Conservation (phyloP, 2,113 vertebrate species). For the Brachypodius melanocephalos region DNA sequence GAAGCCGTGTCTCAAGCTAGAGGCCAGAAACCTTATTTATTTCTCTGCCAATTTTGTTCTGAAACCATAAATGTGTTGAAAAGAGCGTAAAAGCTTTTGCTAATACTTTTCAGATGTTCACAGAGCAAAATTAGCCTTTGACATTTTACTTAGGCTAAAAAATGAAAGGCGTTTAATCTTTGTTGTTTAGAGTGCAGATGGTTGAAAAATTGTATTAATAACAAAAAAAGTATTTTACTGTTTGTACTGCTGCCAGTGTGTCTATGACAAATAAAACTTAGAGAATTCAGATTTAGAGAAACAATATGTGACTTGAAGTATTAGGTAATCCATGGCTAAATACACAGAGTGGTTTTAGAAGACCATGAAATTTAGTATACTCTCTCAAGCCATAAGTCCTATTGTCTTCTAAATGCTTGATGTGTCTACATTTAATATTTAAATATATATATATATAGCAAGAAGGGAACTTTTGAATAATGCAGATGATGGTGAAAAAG, state of each 20-base stretch:
- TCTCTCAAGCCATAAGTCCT: not conserved
- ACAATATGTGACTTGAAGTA: not conserved
- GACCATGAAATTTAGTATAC: not conserved
- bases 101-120: not conserved
- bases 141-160: conserved; percentile 23
- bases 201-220: conserved; percentile 40
- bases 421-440: not conserved
- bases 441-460: not conserved
- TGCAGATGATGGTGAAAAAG: not conserved
- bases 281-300: conserved; percentile 11
- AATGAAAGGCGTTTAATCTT: not conserved
- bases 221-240: not conserved
- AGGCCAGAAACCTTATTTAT: not conserved
- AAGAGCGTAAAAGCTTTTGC: not conserved
- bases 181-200: not conserved
- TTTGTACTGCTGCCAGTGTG: conserved; percentile 1
- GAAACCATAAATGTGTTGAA: not conserved
- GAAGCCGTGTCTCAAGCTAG: not conserved
- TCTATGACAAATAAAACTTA: not conserved
- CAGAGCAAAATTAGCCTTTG: conserved; percentile 44
- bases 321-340: not conserved
- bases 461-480: not conserved
- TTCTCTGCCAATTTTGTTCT: not conserved
- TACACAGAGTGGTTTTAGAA: not conserved
- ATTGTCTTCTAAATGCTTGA: not conserved